Base-by-base conservation (phyloP, 2,113 vertebrate species). In the Bettongia penicillata region DNA sequence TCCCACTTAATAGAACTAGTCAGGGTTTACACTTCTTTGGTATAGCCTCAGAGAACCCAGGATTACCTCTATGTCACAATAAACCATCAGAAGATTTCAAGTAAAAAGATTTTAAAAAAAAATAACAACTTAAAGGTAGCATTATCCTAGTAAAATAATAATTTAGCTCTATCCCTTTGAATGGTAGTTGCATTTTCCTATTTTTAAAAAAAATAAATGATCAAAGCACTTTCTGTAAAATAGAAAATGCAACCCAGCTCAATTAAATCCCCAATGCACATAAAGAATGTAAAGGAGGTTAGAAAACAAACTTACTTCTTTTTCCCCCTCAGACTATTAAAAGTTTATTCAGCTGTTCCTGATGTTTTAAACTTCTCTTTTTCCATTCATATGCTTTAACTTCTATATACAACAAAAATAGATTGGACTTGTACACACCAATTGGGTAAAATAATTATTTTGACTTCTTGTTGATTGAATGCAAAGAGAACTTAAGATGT, bases 321-420 rank as follows among this genome's bases (percentile, higher is more conserved):
- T 92, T 98, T 93, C 95, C 55, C 61, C 97, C 94, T 96, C 94
- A 97, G 97, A 97, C 98, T 98, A 97, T 96, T 96, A 97, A 98
- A 98, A 98, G 98, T 98, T 99, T 98, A 98, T 98, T 98, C 98
- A 99, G 98, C 98, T 99, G 99, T 98, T 98, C 98, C 98, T 98
- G 97, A 98, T 98, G 97, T 98, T 95, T 99, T 98, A 98, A 98
- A 98, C 96, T 97, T 98, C 96, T 97, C 97, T 98, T 98, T 98
- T 97, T 98, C 97, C 97, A 98, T 91, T 98, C 98, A 99, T 99
- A 98, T 99, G 98, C 97, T 98, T 98, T 97, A 96, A 90, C 96
- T 98, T 98, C 96, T 98, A 95, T 89, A 51, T 97, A 98, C 97
- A 98, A 97, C 97, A 97, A 98, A 98, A 98, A 98, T 97, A 98